Conservation (phyloP, 53 echinoderm and acorn worm species). For the Actinopyga echinites region DNA sequence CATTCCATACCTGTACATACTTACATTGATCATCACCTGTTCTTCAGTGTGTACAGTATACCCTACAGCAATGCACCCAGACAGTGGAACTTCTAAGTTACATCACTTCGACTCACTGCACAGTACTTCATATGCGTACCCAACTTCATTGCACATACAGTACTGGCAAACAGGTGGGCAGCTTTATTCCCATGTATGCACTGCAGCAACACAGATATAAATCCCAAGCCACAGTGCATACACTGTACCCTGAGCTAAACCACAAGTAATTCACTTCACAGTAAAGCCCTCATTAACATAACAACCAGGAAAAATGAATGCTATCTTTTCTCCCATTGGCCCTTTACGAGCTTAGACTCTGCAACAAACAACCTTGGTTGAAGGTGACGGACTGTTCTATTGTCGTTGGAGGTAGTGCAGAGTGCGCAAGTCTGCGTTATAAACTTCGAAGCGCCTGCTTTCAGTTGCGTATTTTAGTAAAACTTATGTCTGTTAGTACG, state of each 20-base stretch:
- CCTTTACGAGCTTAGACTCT: conserved; percentile 28
- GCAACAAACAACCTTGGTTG: conserved; percentile 33
- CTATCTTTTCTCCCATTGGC: conserved; percentile 31
- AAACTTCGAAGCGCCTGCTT: neutral
- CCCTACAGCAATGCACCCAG: too few relatives aligned
- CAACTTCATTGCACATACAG: neutral
- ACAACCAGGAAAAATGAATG: conserved; percentile 32
- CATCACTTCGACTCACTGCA: neutral
- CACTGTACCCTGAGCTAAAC: neutral
- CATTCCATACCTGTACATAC: too few relatives aligned
- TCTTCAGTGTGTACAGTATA: too few relatives aligned
- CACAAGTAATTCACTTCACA: conserved; percentile 35
- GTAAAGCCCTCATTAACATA: conserved; percentile 35
- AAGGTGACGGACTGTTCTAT: conserved; percentile 36
- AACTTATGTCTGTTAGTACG: too few relatives aligned
- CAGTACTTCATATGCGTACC: neutral
- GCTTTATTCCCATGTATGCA: neutral
- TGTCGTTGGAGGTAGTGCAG: neutral
- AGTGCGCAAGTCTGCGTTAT: conserved; percentile 16
- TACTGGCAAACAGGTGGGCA: conserved; percentile 22
- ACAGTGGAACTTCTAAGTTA: too few relatives aligned
- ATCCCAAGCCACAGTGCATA: conserved; percentile 1
- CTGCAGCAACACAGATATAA: neutral
- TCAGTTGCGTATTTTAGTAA: too few relatives aligned
- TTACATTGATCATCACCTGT: too few relatives aligned